A percentile compares a stretch with the other conserved stretches of the same genome.
These are phyloP conservation scores for Drosophila parthenogenetica DNA, from an alignment of 2,888 invertebrate species.

Conservation along the genomic window DNA sequence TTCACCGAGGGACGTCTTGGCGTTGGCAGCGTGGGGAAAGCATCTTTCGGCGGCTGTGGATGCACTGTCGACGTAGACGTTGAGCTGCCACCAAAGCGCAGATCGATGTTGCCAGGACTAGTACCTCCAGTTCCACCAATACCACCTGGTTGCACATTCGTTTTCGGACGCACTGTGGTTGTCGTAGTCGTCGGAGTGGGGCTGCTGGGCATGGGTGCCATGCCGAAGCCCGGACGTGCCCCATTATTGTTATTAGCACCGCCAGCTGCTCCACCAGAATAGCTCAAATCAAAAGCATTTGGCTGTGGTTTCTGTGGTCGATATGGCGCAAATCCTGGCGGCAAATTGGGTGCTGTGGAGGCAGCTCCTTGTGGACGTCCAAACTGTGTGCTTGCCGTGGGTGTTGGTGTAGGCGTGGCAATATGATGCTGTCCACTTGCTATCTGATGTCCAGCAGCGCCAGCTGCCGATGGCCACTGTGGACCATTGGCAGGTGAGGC, in stretches of 20 bases:
- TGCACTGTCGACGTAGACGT: constrained; percentile 56
- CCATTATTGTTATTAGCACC: constrained; percentile 12
- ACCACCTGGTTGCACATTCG: constrained; percentile 21
- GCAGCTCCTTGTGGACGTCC: constrained; percentile 37
- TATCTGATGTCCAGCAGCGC: constrained; percentile 6
- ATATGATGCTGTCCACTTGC: constrained; percentile 3
- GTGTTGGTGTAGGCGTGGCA: not conserved
- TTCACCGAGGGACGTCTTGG: constrained; percentile 63
- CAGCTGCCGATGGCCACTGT: constrained; percentile 67
- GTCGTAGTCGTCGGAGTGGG: constrained; percentile 52
- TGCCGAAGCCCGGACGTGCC: constrained; percentile 67
- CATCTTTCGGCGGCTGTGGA: constrained; percentile 68
- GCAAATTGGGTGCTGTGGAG: constrained; percentile 63
- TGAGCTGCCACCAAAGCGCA: constrained; percentile 59
- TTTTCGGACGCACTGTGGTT: constrained; percentile 56
- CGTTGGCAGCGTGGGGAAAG: constrained; percentile 77
- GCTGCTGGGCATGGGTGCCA: constrained; percentile 66
- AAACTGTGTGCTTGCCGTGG: constrained; percentile 9
- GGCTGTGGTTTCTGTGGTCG: constrained; percentile 81
- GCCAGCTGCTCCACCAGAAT: constrained; percentile 57
- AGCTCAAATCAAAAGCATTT: constrained; percentile 82
- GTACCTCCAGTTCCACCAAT: no score
- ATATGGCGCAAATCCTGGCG: constrained; percentile 75
- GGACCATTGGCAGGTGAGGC: constrained; percentile 42
- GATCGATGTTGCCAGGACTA: constrained; percentile 49